A percentile compares a stretch with the other conserved stretches of the same genome.
Evolutionary conservation across 1,140 invertebrate species (phyloP).

Genomic region (Aphelinus certus): DNA sequence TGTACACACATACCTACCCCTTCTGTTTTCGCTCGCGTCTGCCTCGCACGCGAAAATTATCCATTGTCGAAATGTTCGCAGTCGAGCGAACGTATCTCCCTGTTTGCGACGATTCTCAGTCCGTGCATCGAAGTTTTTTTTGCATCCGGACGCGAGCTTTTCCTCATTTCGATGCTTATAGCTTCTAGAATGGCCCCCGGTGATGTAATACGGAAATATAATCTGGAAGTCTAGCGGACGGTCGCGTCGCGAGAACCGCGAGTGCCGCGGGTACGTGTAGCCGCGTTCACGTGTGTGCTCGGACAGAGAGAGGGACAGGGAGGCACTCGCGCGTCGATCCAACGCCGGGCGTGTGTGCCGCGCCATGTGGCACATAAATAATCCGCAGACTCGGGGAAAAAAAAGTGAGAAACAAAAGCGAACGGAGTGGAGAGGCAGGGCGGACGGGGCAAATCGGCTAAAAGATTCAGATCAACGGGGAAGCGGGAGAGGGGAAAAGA

Average conservation of each 20-base stretch:
- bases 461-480: constrained; percentile 13
- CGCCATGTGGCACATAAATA: constrained; percentile 7
- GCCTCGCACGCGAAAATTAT: constrained; percentile 15
- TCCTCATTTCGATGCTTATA: too few species aligned
- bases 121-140: too few species aligned
- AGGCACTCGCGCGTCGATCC: not conserved
- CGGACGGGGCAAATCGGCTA: not conserved
- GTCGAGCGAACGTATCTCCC: too few species aligned
- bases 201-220: too few species aligned
- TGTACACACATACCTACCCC: not conserved
- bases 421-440: not conserved
- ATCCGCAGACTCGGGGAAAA: not conserved
- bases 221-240: too few species aligned
- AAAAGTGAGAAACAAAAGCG: not conserved
- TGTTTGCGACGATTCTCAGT: too few species aligned
- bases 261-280: too few species aligned
- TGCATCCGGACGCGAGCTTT: too few species aligned
- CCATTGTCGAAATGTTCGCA: constrained; percentile 13
- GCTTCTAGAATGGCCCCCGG: too few species aligned
- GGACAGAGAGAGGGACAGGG: too few species aligned
- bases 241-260: too few species aligned
- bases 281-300: too few species aligned
- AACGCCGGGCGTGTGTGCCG: not conserved
- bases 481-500: not conserved
- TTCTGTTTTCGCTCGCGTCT: not conserved